phyloP scores from a whole-genome alignment of 2,113 vertebrate genomes.

The Phyllostomus hastatus region DNA sequence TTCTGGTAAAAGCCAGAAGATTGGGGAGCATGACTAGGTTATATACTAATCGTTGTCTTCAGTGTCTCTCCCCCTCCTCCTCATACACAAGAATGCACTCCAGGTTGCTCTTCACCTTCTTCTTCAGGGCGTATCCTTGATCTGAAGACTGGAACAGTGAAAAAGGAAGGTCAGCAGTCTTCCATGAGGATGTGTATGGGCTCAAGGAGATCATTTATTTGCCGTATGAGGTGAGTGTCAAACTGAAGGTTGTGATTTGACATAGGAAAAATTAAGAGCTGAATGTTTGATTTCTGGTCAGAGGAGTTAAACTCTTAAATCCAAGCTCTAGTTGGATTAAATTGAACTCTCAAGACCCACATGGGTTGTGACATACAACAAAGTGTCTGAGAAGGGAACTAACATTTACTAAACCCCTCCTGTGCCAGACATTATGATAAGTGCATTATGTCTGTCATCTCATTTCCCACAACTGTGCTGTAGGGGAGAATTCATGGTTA shows the following conservation, averaged over 20 bases:
- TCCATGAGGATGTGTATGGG: constrained; percentile 98
- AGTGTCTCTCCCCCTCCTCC: background rate
- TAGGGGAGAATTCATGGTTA: background rate
- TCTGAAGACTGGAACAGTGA: constrained; percentile 96
- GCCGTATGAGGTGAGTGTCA: constrained; percentile 92
- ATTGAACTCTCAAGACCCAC: constrained; percentile 5
- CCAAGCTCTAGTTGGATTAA: background rate
- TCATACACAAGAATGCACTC: background rate
- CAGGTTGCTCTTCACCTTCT: background rate
- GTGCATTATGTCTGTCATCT: background rate
- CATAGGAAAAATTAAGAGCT: background rate
- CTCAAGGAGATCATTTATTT: constrained; percentile 96
- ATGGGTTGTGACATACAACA: background rate
- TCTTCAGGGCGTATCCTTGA: constrained; percentile 93
- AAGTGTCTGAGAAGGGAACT: background rate
- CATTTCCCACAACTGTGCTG: background rate
- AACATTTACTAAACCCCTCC: background rate
- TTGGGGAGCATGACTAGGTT: background rate
- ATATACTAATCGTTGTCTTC: background rate
- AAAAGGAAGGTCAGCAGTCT: constrained; percentile 96
- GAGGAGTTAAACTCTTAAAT: constrained; percentile 21
- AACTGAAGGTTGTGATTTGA: background rate
- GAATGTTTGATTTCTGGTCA: background rate
- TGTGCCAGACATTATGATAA: background rate
- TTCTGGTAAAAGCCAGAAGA: background rate